phyloP scores from a whole-genome alignment of 1,140 invertebrate species.

The Rhyacophila brunnea region DNA sequence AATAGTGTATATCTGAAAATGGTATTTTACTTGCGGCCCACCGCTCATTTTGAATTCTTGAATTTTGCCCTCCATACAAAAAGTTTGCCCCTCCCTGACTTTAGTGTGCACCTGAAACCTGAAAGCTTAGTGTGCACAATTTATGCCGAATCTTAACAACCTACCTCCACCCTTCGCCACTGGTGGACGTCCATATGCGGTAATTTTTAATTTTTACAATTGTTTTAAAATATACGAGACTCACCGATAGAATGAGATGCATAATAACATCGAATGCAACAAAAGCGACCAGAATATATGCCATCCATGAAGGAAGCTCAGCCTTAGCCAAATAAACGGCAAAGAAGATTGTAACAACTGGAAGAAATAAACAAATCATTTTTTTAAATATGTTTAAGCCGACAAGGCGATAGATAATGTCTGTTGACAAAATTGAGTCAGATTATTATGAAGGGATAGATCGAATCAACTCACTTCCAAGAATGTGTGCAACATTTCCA shows the following conservation, averaged over 20 bases:
- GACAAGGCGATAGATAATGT: background rate
- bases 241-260: constrained; percentile 87
- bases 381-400: too few relatives aligned
- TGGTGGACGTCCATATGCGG: too few relatives aligned
- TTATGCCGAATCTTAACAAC: too few relatives aligned
- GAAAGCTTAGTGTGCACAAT: too few relatives aligned
- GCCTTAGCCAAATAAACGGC: constrained; percentile 82
- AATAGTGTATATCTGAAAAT: too few relatives aligned
- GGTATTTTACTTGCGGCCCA: too few relatives aligned
- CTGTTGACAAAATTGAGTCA: background rate
- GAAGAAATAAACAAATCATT: constrained; percentile 40
- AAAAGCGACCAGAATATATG: constrained; percentile 84
- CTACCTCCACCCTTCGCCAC: too few relatives aligned
- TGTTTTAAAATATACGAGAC: constrained; percentile 45
- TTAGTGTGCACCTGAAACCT: too few relatives aligned
- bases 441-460: background rate
- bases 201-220: too few relatives aligned
- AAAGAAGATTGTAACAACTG: constrained; percentile 92
- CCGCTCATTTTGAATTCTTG: too few relatives aligned
- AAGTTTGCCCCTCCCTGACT: too few relatives aligned
- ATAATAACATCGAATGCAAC: constrained; percentile 86
- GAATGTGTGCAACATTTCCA: constrained; percentile 89
- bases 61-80: too few relatives aligned
- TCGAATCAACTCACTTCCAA: constrained; percentile 71
- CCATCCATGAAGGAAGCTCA: constrained; percentile 79